These are phyloP conservation scores for Proales similis DNA, from an alignment of 1,140 invertebrate genomes.

Conservation along the genomic window DNA sequence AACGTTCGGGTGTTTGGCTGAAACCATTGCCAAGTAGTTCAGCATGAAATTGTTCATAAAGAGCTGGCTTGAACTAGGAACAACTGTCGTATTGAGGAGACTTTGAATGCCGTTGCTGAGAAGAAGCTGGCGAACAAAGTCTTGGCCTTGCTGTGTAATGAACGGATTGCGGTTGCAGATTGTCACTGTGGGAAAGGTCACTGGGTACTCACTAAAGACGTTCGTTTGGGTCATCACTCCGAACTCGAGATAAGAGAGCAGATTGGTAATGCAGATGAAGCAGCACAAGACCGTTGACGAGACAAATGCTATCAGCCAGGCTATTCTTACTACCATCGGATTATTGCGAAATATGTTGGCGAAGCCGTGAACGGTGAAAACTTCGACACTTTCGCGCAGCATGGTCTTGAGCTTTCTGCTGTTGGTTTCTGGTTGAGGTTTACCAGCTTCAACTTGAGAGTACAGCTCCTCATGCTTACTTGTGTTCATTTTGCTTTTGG, in stretches of 20 bases:
- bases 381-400: too few relatives aligned
- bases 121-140: neutral
- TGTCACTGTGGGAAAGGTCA: conserved; percentile 27
- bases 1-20: neutral
- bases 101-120: neutral
- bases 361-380: conserved; percentile 28
- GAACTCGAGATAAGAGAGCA: neutral
- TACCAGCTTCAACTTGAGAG: too few relatives aligned
- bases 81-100: neutral
- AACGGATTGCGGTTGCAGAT: conserved; percentile 15
- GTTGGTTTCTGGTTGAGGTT: too few relatives aligned
- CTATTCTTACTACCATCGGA: neutral
- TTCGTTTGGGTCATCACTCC: conserved; percentile 5
- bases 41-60: conserved; percentile 7
- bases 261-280: neutral
- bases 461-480: too few relatives aligned
- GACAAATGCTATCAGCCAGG: conserved; percentile 8
- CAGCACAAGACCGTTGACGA: conserved; percentile 5
- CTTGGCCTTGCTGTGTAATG: neutral
- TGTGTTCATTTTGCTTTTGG: too few relatives aligned
- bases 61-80: neutral
- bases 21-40: too few relatives aligned
- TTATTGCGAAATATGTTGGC: too few relatives aligned
- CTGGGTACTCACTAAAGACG: neutral
- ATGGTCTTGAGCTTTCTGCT: too few relatives aligned